These are phyloP conservation scores for Parascotia fuliginaria DNA, from an alignment of 2,888 invertebrate genomes.

Conservation along the genomic window DNA sequence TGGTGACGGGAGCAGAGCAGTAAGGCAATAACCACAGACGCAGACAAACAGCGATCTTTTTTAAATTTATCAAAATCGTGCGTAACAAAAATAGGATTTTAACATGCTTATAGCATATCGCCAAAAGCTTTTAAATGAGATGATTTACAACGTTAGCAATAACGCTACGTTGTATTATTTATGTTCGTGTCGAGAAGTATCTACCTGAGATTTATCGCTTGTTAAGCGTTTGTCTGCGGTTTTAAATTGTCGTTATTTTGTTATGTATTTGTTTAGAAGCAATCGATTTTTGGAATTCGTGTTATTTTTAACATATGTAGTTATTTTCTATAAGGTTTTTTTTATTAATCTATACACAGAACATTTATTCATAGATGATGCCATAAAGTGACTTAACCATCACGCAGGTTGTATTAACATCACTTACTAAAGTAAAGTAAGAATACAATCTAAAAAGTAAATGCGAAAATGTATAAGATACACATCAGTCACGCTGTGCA, in stretches of 20 bases:
- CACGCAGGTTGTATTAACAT: too few relatives aligned
- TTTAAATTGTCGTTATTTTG: neutral
- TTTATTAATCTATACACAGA: too few relatives aligned
- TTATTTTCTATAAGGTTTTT: too few relatives aligned
- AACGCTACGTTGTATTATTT: slow-evolving; percentile 3
- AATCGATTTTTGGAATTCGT: neutral
- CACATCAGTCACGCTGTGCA: too few relatives aligned
- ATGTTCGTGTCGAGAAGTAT: neutral
- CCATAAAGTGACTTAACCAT: too few relatives aligned
- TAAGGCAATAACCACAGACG: too few relatives aligned
- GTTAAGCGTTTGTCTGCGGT: neutral
- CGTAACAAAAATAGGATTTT: neutral
- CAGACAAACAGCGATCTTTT: neutral
- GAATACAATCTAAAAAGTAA: too few relatives aligned
- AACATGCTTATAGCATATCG: neutral
- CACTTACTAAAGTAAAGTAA: too few relatives aligned
- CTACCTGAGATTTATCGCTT: slow-evolving; percentile 1
- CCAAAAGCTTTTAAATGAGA: slow-evolving; percentile 1
- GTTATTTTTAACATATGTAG: neutral
- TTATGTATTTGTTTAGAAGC: neutral
- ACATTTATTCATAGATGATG: too few relatives aligned
- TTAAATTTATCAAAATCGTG: neutral
- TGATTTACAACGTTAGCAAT: neutral
- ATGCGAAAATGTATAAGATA: too few relatives aligned
- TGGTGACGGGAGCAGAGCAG: too few relatives aligned